Evolutionary conservation across 30 jellyfish, hydroid and myxozoan genomes (phyloP), one percentile per base, ranked within the genome.

Genomic region (Hydractinia echinata): DNA sequence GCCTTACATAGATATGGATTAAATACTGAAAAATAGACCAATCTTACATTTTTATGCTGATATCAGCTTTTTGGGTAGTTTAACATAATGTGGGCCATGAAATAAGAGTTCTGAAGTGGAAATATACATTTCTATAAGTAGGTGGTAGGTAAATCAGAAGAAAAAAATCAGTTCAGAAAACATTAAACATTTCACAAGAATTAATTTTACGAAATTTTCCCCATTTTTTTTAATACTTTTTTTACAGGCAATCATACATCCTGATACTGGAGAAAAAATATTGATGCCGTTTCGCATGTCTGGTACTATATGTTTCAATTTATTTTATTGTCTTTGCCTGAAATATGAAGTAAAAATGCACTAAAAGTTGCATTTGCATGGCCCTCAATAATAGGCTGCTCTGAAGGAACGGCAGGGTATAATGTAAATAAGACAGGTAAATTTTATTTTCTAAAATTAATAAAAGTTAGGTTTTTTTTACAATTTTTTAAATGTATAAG

Each of bases 231-330:
- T 3, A 13, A 50, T 62, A 13, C 11, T 74, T 55, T 0, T 66
- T 84, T 60, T 54, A 6, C 48, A 89, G 96, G 96, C 96, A 8
- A 89, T 89, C 51, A 84, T 89, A 44, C 96, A 89, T 74, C 96
- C 96, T 13, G 96, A 89, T 58, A 89, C 96, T 9, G 95, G 91
- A 54, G 89, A 89, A 64, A 89, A 79, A 48, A 89, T 89, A 6
- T 76, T 89, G 82, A 68, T 85, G 94, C 96, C 96, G 4, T 89
- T 89, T 67, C 52, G 96, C 44, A 89, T 89, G 96, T 89, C 96
- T 84, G 96, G 96, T 89, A 50, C 10, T 48, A 5, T 73, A 66
- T 20, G 10, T 64, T 44, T 19, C 4, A 53, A 51, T 62, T 53
- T 5, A 4, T 20, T 21, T 15, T 52, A 53, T 20, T 15, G 50